Evolutionary conservation across 2,113 vertebrate species (phyloP).

Genomic region (Puma concolor): DNA sequence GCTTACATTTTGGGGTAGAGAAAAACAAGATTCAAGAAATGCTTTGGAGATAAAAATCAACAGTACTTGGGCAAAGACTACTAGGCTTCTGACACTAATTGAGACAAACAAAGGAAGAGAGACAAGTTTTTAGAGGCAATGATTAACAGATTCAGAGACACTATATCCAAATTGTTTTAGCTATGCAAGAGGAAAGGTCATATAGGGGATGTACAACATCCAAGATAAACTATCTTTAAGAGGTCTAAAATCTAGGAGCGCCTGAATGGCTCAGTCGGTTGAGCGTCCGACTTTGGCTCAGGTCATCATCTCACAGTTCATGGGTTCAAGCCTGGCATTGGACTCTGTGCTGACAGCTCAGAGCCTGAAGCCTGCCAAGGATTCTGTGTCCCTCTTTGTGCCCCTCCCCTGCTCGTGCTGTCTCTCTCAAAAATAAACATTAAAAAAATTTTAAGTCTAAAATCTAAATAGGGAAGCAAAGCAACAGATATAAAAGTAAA

Average conservation of each 20-base stretch:
- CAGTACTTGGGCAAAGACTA: background rate
- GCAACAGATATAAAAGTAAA: background rate
- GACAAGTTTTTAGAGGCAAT: background rate
- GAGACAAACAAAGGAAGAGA: background rate
- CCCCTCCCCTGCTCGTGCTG: too few relatives aligned
- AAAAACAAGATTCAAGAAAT: background rate
- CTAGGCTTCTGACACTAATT: background rate
- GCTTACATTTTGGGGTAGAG: background rate
- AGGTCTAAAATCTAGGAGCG: background rate
- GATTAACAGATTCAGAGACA: background rate
- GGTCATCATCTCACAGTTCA: too few relatives aligned
- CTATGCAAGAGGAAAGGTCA: background rate
- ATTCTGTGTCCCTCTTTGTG: too few relatives aligned
- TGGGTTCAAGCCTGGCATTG: too few relatives aligned
- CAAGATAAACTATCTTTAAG: background rate
- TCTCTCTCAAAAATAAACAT: too few relatives aligned
- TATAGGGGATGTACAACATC: background rate
- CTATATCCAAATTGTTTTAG: background rate
- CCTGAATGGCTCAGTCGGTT: too few relatives aligned
- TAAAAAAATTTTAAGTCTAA: too few relatives aligned
- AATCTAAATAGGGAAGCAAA: background rate
- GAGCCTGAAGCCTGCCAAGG: too few relatives aligned
- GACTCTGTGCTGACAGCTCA: too few relatives aligned
- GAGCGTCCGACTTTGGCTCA: too few relatives aligned
- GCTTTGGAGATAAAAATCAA: background rate